phyloP scores from a whole-genome alignment of 1,140 invertebrate species.

The Geopemphigus sp. region DNA sequence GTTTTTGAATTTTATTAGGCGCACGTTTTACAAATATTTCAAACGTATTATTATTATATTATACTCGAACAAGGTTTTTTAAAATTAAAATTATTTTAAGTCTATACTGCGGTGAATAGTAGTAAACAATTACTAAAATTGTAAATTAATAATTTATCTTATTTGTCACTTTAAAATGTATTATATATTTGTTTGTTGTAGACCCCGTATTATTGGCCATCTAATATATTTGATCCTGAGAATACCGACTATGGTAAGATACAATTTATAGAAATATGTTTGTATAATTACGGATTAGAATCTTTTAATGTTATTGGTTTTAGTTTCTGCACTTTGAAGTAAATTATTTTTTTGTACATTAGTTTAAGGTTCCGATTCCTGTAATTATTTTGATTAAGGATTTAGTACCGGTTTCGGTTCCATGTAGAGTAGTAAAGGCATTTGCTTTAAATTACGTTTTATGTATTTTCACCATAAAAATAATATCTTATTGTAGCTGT shows the following conservation, averaged over 20 bases:
- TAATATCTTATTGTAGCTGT: constrained; percentile 69
- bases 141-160: too few relatives aligned
- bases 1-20: too few relatives aligned
- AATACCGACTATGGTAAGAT: constrained; percentile 95
- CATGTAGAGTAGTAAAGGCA: not conserved
- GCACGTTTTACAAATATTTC: too few relatives aligned
- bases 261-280: constrained; percentile 6
- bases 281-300: not conserved
- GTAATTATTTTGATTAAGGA: not conserved
- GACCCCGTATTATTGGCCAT: constrained; percentile 99
- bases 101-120: too few relatives aligned
- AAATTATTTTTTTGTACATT: not conserved
- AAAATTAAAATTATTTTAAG: too few relatives aligned
- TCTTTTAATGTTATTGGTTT: not conserved
- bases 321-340: not conserved
- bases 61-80: too few relatives aligned
- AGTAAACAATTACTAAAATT: too few relatives aligned
- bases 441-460: not conserved
- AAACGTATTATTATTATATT: too few relatives aligned
- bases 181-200: constrained; percentile 63
- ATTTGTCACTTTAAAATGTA: not conserved
- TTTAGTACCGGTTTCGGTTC: constrained; percentile 9
- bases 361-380: not conserved
- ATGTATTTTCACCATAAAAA: constrained; percentile 48
- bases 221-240: constrained; percentile 98